A percentile compares a stretch with the other conserved stretches of the same genome.
These are phyloP conservation scores for Drosophila buzzatii DNA, from an alignment of 2,888 invertebrate species.

Conservation along the genomic window DNA sequence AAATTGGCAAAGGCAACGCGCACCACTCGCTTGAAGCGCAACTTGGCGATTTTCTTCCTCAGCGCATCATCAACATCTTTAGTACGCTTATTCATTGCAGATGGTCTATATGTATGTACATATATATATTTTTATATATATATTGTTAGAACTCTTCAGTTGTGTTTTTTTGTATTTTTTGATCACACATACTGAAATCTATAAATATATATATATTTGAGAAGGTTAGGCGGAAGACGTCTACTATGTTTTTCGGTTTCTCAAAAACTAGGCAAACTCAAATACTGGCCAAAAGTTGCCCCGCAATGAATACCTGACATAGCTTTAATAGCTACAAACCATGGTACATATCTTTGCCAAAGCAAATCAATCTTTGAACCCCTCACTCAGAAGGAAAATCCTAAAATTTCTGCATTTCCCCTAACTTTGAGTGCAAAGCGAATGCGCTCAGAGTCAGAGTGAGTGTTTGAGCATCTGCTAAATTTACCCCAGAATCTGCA, in stretches of 20 bases:
- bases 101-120: not conserved
- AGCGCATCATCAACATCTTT: constrained; percentile 33
- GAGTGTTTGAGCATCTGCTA: constrained; percentile 3
- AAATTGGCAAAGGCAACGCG: constrained; percentile 42
- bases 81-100: constrained; percentile 41
- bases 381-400: not conserved
- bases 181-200: not conserved
- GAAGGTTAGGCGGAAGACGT: not conserved
- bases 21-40: constrained; percentile 55
- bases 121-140: not conserved
- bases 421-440: not conserved
- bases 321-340: too few species aligned
- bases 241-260: not conserved
- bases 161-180: not conserved
- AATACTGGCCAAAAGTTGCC: not conserved
- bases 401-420: not conserved
- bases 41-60: constrained; percentile 29
- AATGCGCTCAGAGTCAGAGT: not conserved
- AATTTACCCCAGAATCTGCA: constrained; percentile 18
- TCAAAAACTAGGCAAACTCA: too few species aligned
- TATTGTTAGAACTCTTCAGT: not conserved
- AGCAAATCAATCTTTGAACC: not conserved
- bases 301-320: too few species aligned
- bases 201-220: not conserved
- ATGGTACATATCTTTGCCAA: not conserved